A percentile compares a stretch with the other conserved stretches of the same genome.
phyloP scores from a whole-genome alignment of 2,113 vertebrate species.

The Ictalurus punctatus region DNA sequence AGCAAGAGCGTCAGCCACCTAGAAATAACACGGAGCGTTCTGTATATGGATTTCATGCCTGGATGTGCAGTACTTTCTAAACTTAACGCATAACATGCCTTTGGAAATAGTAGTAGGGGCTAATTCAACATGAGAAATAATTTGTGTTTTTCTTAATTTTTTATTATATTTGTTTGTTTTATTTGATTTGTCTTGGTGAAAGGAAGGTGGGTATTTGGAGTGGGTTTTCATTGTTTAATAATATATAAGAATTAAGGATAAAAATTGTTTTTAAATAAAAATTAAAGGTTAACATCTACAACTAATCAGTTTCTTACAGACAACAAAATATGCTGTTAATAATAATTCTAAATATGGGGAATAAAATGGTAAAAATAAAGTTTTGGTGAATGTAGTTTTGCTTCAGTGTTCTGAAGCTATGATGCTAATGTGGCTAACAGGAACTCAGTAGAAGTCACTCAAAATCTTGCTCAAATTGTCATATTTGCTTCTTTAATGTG shows the following conservation, averaged over 20 bases:
- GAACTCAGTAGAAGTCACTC: not conserved
- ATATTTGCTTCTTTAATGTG: not conserved
- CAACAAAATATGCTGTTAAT: too few relatives aligned
- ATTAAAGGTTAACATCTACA: too few relatives aligned
- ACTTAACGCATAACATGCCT: not conserved
- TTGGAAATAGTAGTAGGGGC: not conserved
- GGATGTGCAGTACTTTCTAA: not conserved
- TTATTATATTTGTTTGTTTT: not conserved
- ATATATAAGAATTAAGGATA: not conserved
- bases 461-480: not conserved
- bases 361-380: not conserved
- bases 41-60: not conserved
- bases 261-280: too few relatives aligned
- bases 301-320: too few relatives aligned
- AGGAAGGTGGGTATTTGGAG: not conserved
- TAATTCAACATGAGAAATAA: not conserved
- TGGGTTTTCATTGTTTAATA: not conserved
- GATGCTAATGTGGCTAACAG: not conserved
- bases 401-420: not conserved
- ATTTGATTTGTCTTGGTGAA: not conserved
- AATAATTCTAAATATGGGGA: too few relatives aligned
- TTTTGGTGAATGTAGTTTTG: not conserved
- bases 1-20: conserved; percentile 66
- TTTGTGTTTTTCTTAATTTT: not conserved
- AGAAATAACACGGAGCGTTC: not conserved